These are phyloP conservation scores for Dicyrtomina minuta DNA, from an alignment of 2,888 invertebrate species.

Conservation along the genomic window DNA sequence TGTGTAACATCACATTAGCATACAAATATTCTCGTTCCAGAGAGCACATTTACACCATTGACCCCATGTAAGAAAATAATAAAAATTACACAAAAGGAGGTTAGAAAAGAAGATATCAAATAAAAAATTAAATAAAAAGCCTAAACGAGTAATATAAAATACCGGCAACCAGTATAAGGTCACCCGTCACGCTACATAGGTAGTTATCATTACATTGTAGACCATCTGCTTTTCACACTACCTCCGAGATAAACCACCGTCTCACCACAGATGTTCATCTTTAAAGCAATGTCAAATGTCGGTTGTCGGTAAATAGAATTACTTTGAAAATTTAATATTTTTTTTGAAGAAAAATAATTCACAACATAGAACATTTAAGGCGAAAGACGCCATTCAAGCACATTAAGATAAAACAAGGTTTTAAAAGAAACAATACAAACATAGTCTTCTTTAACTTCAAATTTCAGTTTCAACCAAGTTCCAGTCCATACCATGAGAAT, in stretches of 20 bases:
- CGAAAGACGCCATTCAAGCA: slow-evolving; percentile 33
- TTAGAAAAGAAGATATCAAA: background rate
- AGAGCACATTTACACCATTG: slow-evolving; percentile 4
- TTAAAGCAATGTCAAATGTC: too few species aligned
- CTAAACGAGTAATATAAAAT: background rate
- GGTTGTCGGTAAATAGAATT: too few species aligned
- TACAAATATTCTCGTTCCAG: background rate
- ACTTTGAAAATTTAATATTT: too few species aligned
- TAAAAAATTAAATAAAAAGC: background rate
- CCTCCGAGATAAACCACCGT: too few species aligned
- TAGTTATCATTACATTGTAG: too few species aligned
- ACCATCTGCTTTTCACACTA: too few species aligned
- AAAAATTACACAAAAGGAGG: background rate
- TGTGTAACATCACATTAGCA: background rate
- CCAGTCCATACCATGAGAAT: slow-evolving; percentile 10
- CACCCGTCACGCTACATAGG: too few species aligned
- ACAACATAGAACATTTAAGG: slow-evolving; percentile 32
- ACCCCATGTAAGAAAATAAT: slow-evolving; percentile 12
- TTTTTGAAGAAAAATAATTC: background rate
- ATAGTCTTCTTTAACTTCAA: background rate
- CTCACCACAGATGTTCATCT: too few species aligned
- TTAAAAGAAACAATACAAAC: background rate
- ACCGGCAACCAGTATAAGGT: too few species aligned
- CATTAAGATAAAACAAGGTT: slow-evolving; percentile 15
- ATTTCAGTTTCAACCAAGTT: background rate